Evolutionary conservation across 2,888 invertebrate species (phyloP).

Genomic region (Acleris cristana): DNA sequence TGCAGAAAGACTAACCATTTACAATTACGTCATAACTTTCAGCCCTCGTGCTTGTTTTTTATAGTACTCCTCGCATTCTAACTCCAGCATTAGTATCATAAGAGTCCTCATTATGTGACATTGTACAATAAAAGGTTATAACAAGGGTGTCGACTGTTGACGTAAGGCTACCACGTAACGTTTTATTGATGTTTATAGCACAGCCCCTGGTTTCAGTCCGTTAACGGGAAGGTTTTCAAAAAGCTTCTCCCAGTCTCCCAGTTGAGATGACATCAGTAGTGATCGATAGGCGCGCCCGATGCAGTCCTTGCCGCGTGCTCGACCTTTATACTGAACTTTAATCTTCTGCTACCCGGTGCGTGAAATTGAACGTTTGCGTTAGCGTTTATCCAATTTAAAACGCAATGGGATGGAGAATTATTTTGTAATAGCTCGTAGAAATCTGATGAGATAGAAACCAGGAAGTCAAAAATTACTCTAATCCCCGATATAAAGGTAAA

Average conservation of each 20-base stretch:
- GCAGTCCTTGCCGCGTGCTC: slow-evolving; percentile 7
- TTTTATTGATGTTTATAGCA: background rate
- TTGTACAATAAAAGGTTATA: no score
- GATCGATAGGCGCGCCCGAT: slow-evolving; percentile 22
- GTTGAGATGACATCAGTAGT: background rate
- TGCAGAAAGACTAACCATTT: background rate
- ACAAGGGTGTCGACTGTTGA: no score
- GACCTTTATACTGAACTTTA: slow-evolving; percentile 26
- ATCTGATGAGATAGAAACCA: no score
- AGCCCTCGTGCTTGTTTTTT: no score
- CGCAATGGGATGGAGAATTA: slow-evolving; percentile 2
- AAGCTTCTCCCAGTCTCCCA: background rate
- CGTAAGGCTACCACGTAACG: no score
- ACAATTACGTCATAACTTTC: background rate
- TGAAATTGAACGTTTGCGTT: slow-evolving; percentile 28
- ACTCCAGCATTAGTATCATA: background rate
- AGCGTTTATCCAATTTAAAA: slow-evolving; percentile 25
- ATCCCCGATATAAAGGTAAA: no score
- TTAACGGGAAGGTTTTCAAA: background rate
- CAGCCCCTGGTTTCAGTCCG: no score
- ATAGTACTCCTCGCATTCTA: background rate
- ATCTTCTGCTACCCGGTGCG: slow-evolving; percentile 18
- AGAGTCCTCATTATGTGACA: no score
- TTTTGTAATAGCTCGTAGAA: no score
- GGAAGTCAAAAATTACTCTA: no score